A percentile compares a stretch with the other conserved stretches of the same genome.
phyloP scores from a whole-genome alignment of 2,888 invertebrate genomes.

The Neoascia interrupta region DNA sequence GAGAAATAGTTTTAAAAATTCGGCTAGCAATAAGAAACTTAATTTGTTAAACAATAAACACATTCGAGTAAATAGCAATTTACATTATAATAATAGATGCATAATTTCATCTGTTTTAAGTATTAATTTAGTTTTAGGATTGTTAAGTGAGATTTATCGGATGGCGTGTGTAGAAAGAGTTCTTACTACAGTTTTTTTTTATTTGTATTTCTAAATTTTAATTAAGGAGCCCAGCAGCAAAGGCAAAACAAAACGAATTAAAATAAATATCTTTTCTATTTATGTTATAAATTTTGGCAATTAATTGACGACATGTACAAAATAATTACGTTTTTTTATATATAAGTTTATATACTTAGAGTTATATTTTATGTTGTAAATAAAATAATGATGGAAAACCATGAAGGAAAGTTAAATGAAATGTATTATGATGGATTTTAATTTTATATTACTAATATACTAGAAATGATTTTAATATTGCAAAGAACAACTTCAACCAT shows the following conservation, averaged over 20 bases:
- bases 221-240: slow-evolving; percentile 3
- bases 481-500: slow-evolving; percentile 55
- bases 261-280: slow-evolving; percentile 6
- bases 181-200: slow-evolving; percentile 27
- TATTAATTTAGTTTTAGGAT: slow-evolving; percentile 60
- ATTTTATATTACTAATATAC: slow-evolving; percentile 41
- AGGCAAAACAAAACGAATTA: not conserved
- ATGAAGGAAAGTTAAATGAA: slow-evolving; percentile 10
- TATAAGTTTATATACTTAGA: slow-evolving; percentile 15
- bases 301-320: slow-evolving; percentile 56
- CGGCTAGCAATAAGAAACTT: slow-evolving; percentile 58
- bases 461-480: slow-evolving; percentile 40
- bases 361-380: slow-evolving; percentile 63
- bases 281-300: slow-evolving; percentile 33
- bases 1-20: slow-evolving; percentile 30
- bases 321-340: slow-evolving; percentile 39
- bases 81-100: not conserved
- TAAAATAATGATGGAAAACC: no score
- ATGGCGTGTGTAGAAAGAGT: not conserved
- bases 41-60: slow-evolving; percentile 48
- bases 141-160: slow-evolving; percentile 5
- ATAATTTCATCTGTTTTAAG: slow-evolving; percentile 49
- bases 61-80: slow-evolving; percentile 55
- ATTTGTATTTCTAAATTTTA: not conserved
- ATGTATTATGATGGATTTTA: slow-evolving; percentile 30